These are phyloP conservation scores for Zeuzera pyrina DNA, from an alignment of 2,888 invertebrate species.

Conservation along the genomic window DNA sequence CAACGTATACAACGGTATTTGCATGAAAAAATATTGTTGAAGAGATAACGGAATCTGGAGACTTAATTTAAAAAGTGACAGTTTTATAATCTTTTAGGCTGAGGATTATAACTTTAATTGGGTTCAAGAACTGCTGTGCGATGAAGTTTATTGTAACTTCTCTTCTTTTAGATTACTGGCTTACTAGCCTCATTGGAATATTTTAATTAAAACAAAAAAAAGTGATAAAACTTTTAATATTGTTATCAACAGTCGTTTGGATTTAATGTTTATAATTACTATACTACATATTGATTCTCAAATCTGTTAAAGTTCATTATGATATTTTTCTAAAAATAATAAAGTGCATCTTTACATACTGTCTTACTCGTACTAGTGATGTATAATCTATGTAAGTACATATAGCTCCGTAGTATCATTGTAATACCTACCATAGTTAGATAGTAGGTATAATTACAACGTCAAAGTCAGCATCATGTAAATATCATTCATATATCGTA, in stretches of 20 bases:
- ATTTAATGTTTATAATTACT: not conserved
- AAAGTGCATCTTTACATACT: no score
- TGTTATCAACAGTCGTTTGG: not conserved
- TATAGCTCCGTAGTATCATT: no score
- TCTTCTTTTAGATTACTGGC: constrained; percentile 24
- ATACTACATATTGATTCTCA: no score
- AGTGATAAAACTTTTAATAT: constrained; percentile 1
- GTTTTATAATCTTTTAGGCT: constrained; percentile 31
- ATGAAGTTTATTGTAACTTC: constrained; percentile 40
- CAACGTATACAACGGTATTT: no score
- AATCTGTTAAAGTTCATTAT: no score
- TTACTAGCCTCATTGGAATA: constrained; percentile 24
- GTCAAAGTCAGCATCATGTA: no score
- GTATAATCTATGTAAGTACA: no score
- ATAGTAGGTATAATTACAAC: no score
- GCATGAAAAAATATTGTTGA: constrained; percentile 18
- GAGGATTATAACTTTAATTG: constrained; percentile 66
- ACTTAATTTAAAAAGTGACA: constrained; percentile 39
- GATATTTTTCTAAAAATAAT: no score
- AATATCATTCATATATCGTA: no score
- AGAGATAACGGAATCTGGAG: constrained; percentile 33
- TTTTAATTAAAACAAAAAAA: constrained; percentile 32
- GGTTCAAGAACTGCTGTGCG: constrained; percentile 40
- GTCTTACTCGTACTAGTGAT: no score
- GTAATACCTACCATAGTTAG: no score